A percentile compares a stretch with the other conserved stretches of the same genome.
phyloP scores from a whole-genome alignment of 2,888 invertebrate genomes.

The Galerucella calmariensis region DNA sequence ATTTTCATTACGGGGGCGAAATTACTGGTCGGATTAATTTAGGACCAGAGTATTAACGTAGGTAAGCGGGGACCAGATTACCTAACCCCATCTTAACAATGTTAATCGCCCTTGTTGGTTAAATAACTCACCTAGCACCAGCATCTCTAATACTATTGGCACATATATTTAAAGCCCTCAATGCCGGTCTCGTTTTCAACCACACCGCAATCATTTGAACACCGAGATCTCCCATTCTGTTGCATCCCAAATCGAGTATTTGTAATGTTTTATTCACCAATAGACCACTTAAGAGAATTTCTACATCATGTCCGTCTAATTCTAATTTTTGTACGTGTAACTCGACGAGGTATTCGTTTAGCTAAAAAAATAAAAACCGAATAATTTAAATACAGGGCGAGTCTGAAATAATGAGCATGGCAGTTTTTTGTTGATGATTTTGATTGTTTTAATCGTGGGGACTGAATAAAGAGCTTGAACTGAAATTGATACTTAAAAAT shows the following conservation, averaged over 20 bases:
- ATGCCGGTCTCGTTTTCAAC: constrained; percentile 66
- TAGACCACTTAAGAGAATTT: constrained; percentile 68
- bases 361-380: constrained; percentile 48
- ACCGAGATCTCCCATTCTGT: constrained; percentile 72
- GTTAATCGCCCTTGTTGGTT: too few relatives aligned
- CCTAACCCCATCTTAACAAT: too few relatives aligned
- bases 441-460: too few relatives aligned
- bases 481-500: too few relatives aligned
- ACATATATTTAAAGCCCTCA: constrained; percentile 68
- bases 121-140: constrained; percentile 65
- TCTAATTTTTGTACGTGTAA: constrained; percentile 72
- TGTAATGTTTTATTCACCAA: constrained; percentile 67
- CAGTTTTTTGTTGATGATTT: too few relatives aligned
- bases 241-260: constrained; percentile 71
- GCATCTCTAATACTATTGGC: constrained; percentile 69
- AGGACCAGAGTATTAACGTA: too few relatives aligned
- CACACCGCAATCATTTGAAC: constrained; percentile 68
- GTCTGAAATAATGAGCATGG: too few relatives aligned
- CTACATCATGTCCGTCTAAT: constrained; percentile 72
- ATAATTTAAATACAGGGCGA: too few relatives aligned
- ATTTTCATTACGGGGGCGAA: too few relatives aligned
- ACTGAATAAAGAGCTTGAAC: too few relatives aligned
- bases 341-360: constrained; percentile 66
- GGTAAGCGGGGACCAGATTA: too few relatives aligned
- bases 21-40: too few relatives aligned